These are phyloP conservation scores for Glaucidium brasilianum DNA, from an alignment of 2,113 vertebrate species.

Conservation along the genomic window DNA sequence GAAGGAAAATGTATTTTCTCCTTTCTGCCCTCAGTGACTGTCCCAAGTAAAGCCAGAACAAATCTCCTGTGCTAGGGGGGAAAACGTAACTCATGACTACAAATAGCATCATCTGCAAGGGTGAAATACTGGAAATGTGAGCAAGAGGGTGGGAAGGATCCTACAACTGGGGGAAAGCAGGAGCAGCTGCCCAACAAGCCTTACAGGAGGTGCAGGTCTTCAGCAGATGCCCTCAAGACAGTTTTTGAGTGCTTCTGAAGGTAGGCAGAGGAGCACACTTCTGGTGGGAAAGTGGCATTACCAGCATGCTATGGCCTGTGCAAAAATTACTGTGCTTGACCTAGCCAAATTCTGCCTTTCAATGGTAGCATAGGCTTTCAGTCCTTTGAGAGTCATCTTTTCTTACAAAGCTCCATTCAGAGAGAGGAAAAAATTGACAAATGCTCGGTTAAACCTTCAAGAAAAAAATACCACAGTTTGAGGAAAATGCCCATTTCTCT, in stretches of 20 bases:
- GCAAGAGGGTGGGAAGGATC: not conserved
- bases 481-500: not conserved
- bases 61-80: not conserved
- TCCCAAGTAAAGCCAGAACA: not conserved
- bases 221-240: not conserved
- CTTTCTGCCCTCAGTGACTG: not conserved
- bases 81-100: not conserved
- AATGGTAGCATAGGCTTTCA: not conserved
- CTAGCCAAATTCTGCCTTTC: not conserved
- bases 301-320: not conserved
- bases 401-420: not conserved
- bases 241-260: not conserved
- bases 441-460: not conserved
- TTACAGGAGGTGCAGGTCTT: not conserved
- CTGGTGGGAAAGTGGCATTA: not conserved
- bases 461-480: not conserved
- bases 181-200: not conserved
- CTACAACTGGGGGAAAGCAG: not conserved
- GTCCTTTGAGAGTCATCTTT: not conserved
- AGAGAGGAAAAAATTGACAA: not conserved
- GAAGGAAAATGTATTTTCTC: not conserved
- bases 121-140: not conserved
- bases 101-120: not conserved
- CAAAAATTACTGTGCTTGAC: not conserved
- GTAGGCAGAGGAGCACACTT: not conserved